These are phyloP conservation scores for Orientallactaga bullata DNA, from an alignment of 2,113 vertebrate genomes.

Conservation along the genomic window DNA sequence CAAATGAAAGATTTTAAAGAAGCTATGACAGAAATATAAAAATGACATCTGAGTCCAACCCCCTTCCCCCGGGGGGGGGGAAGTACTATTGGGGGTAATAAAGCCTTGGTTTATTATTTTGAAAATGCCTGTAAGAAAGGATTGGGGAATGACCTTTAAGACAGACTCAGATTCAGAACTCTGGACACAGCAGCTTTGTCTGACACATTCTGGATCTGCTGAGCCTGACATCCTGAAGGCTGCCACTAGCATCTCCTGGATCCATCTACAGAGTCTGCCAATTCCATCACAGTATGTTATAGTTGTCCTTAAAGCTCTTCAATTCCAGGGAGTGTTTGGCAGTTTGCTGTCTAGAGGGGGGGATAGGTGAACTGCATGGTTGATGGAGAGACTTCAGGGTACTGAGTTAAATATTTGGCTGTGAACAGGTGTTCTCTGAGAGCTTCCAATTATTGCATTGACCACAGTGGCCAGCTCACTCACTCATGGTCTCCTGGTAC, in stretches of 20 bases:
- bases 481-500: slow-evolving; percentile 92
- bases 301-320: slow-evolving; percentile 99
- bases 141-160: background rate
- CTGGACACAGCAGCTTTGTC: background rate
- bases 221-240: background rate
- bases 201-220: background rate
- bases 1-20: slow-evolving; percentile 52
- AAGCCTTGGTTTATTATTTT: slow-evolving; percentile 13
- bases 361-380: slow-evolving; percentile 96
- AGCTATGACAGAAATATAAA: slow-evolving; percentile 28
- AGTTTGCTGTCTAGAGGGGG: slow-evolving; percentile 94
- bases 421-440: slow-evolving; percentile 93
- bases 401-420: slow-evolving; percentile 94
- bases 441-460: slow-evolving; percentile 85
- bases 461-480: slow-evolving; percentile 91
- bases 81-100: slow-evolving; percentile 46
- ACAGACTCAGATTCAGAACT: slow-evolving; percentile 2
- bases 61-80: background rate
- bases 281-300: slow-evolving; percentile 93
- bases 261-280: background rate
- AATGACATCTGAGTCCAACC: slow-evolving; percentile 57
- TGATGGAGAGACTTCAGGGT: slow-evolving; percentile 86
- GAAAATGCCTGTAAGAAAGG: background rate
- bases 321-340: slow-evolving; percentile 97
- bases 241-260: background rate